A percentile compares a stretch with the other conserved stretches of the same genome.
These are phyloP conservation scores for Toxostoma redivivum DNA, from an alignment of 2,113 vertebrate species.

Conservation along the genomic window DNA sequence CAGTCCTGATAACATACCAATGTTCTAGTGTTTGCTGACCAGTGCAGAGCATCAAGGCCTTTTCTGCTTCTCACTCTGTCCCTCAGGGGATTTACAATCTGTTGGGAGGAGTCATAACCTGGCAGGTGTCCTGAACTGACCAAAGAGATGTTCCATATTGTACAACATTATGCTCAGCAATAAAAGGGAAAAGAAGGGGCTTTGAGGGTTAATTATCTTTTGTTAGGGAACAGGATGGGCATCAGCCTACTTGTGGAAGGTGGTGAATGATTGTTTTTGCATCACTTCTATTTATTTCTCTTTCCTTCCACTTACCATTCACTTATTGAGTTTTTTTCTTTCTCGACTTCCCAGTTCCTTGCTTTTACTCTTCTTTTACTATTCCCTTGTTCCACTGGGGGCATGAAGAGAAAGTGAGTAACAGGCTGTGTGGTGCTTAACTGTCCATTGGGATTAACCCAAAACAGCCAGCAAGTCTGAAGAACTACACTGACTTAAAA, in stretches of 20 bases:
- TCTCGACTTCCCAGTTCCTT: not conserved
- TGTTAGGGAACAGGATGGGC: not conserved
- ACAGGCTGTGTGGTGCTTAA: not conserved
- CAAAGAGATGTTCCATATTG: not conserved
- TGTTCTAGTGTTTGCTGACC: not conserved
- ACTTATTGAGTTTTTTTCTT: not conserved
- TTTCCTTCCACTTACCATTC: not conserved
- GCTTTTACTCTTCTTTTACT: not conserved
- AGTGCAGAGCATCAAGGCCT: not conserved
- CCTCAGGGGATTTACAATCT: not conserved
- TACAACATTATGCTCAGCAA: not conserved
- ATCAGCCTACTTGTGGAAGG: not conserved
- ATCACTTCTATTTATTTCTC: not conserved
- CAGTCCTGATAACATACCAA: rapidly evolving
- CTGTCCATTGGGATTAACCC: not conserved
- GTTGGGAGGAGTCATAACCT: not conserved
- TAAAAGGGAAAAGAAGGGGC: not conserved
- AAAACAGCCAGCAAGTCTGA: not conserved
- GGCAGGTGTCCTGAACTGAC: not conserved
- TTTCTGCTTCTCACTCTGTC: not conserved
- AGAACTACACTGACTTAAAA: not conserved
- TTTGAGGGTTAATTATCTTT: not conserved
- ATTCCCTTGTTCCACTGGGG: not conserved
- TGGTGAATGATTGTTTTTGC: not conserved
- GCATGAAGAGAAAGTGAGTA: rapidly evolving